Evolutionary conservation across 1,140 invertebrate species (phyloP).

Genomic region (Pomacea maculata): DNA sequence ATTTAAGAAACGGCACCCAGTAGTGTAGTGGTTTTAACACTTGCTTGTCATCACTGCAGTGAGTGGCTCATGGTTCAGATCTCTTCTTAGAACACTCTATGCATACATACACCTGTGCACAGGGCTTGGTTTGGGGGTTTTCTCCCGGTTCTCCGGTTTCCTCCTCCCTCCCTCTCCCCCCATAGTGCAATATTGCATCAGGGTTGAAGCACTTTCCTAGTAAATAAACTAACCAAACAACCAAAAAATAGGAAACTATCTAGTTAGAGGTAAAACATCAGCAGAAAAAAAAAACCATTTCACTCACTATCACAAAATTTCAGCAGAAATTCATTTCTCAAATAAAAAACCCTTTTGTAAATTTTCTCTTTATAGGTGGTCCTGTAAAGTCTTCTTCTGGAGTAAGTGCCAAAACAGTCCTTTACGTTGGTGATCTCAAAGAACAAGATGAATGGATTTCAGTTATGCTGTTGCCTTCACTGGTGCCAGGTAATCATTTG

Average conservation of each 20-base stretch:
- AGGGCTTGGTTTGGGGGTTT: no score
- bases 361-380: conserved; percentile 26
- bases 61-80: no score
- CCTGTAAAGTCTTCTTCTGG: conserved; percentile 30
- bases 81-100: no score
- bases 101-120: no score
- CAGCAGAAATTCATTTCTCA: not conserved
- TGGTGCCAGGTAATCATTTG: conserved; percentile 18
- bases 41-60: no score
- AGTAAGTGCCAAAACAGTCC: conserved; percentile 29
- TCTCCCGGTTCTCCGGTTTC: no score
- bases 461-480: conserved; percentile 26
- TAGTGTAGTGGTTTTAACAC: no score
- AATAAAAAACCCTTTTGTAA: not conserved
- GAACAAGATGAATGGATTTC: conserved; percentile 33
- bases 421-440: conserved; percentile 26
- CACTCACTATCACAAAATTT: not conserved
- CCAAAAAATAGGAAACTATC: not conserved
- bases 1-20: no score
- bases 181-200: not conserved
- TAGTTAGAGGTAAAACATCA: not conserved
- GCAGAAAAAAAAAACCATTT: not conserved
- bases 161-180: no score
- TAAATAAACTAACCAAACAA: not conserved
- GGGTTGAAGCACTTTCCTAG: not conserved